A percentile compares a stretch with the other conserved stretches of the same genome.
Evolutionary conservation across 2,797 vertebrate genomes (phyloP).

Genomic region (Falco biarmicus): DNA sequence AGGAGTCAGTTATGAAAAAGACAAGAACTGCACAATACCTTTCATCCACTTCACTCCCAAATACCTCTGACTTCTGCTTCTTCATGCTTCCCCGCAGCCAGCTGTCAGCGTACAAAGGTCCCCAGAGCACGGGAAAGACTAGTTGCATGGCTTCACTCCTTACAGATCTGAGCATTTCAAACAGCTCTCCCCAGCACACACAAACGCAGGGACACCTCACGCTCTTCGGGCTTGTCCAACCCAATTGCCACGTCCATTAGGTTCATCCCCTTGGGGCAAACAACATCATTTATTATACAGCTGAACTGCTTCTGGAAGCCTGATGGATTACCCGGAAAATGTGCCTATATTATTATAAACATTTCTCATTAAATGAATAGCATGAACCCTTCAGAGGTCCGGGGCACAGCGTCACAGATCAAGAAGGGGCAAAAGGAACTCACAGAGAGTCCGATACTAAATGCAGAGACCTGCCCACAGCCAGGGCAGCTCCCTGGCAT

Average conservation of each 20-base stretch:
- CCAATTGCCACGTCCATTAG: neutral
- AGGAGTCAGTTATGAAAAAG: neutral
- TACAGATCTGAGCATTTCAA: neutral
- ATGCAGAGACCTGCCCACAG: neutral
- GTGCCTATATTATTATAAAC: neutral
- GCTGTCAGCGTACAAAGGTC: neutral
- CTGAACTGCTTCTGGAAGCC: neutral
- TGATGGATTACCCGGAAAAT: neutral
- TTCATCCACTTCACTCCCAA: neutral
- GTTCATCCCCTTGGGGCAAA: neutral
- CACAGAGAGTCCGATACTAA: accelerated
- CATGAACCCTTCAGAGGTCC: neutral
- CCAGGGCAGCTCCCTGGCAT: neutral
- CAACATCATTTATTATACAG: neutral
- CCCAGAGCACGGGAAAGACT: neutral
- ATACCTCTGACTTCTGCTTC: neutral
- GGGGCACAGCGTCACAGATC: accelerated
- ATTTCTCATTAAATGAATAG: neutral
- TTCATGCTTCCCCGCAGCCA: neutral
- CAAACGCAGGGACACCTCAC: neutral
- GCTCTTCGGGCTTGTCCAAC: neutral
- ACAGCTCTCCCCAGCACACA: neutral
- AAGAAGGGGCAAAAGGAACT: neutral
- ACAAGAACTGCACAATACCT: neutral
- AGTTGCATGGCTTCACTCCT: neutral